Evolutionary conservation across 2,888 invertebrate genomes (phyloP).

Genomic region (Brachylomia viminalis): DNA sequence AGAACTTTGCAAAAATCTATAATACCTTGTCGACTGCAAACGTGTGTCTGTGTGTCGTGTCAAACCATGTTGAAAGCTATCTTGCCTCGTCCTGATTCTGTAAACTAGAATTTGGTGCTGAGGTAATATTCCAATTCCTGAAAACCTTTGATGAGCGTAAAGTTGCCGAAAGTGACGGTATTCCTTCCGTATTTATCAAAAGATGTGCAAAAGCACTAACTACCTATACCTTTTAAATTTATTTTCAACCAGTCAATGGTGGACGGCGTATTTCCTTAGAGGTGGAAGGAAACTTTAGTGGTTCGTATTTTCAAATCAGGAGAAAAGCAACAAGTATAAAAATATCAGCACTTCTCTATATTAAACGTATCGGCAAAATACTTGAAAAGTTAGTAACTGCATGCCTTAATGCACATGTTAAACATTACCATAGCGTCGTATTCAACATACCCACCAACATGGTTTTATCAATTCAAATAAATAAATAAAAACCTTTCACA

Average conservation of each 20-base stretch:
- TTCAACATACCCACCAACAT: too few relatives aligned
- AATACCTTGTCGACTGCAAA: neutral
- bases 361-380: too few relatives aligned
- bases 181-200: neutral
- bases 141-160: neutral
- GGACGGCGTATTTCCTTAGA: neutral
- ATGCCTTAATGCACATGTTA: too few relatives aligned
- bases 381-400: too few relatives aligned
- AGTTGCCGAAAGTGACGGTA: neutral
- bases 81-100: slow-evolving; percentile 2
- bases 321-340: too few relatives aligned
- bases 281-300: neutral
- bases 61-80: neutral
- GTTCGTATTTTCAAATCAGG: neutral
- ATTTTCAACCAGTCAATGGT: slow-evolving; percentile 3
- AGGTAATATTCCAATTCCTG: neutral
- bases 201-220: slow-evolving; percentile 8
- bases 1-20: neutral
- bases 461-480: too few relatives aligned
- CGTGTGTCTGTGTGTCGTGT: neutral
- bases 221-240: neutral
- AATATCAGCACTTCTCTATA: too few relatives aligned
- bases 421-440: too few relatives aligned
- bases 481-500: neutral
- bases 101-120: neutral